Evolutionary conservation across 1,140 invertebrate genomes (phyloP).

Genomic region (Aphaenogaster floridana): DNA sequence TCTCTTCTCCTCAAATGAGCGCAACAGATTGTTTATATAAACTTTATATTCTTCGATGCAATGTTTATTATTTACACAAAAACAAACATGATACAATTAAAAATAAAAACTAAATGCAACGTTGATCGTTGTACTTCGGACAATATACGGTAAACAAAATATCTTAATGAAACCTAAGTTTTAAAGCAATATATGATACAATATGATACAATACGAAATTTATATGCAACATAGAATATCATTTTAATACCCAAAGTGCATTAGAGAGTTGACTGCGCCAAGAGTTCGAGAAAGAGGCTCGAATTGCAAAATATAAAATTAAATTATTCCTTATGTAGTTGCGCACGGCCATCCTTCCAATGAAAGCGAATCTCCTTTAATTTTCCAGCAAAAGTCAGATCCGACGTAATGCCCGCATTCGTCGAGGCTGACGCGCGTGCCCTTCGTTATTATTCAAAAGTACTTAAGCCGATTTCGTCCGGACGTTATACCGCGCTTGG

Average conservation of each 20-base stretch:
- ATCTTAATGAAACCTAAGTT: not conserved
- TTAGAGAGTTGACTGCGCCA: not conserved
- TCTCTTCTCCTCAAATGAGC: not conserved
- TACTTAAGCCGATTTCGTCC: conserved; percentile 79
- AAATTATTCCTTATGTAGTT: conserved; percentile 61
- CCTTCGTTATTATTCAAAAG: conserved; percentile 77
- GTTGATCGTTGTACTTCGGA: not conserved
- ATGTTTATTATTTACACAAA: conserved; percentile 4
- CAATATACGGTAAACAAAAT: not conserved
- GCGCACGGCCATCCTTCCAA: not conserved
- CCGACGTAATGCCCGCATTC: conserved; percentile 44
- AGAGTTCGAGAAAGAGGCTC: conserved; percentile 12
- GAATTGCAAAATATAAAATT: conserved; percentile 47
- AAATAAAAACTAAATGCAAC: not conserved
- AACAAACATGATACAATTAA: not conserved
- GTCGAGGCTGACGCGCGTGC: conserved; percentile 26
- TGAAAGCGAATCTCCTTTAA: conserved; percentile 48
- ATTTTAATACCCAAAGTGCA: conserved; percentile 8
- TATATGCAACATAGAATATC: not conserved
- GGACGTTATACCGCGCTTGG: conserved; percentile 49
- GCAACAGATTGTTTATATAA: not conserved
- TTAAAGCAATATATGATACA: too few relatives aligned
- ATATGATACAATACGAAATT: not conserved
- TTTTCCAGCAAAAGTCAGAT: conserved; percentile 51
- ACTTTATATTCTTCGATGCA: not conserved